Base-by-base conservation (phyloP, 2,797 vertebrate species). In the Gouania willdenowi region DNA sequence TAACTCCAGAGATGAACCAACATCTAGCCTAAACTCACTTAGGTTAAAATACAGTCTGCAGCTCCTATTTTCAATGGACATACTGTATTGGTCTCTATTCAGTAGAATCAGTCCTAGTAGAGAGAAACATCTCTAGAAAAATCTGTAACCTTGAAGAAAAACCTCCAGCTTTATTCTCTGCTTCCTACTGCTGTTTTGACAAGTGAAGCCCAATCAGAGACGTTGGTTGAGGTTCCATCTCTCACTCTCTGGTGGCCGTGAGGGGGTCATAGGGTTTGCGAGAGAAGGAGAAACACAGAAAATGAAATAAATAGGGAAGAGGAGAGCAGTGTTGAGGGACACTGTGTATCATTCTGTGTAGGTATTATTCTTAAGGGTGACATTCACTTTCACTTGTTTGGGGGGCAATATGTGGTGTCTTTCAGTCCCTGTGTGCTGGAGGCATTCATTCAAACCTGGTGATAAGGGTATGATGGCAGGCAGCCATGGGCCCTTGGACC, bases 71-170 rank as follows among this genome's bases (percentile, higher is more conserved):
- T n/a, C n/a, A n/a, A n/a, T n/a, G n/a, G n/a, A 48, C 45, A 60
- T 55, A 51, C 37, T 71, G 45, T 64, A 42, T 59, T 35, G 57
- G 55, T 50, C 38, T 43, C 52, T 19, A 51, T 53, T 62, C 57
- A 58, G 60, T 73, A 49, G 57, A 53, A 46, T 55, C 4, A 45
- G 40, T 69, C 68, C 68, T 69, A 41, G 49, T 37, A 62, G 70
- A 46, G 70, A 41, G 42, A n/a, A n/a, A n/a, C n/a, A n/a, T n/a
- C n/a, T 64, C 44, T 42, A 29, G 45, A 53, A 59, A 66, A 68
- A 60, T 56, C 18, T 8, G 55, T 77, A 76, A 82, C 81, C 79
- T 79, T 84, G 74, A 68, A 58, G 69, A 31, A 72, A 60, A 76
- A 65, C 71, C 71, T 75, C 64, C 32, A 33, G 31, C 65, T 66